Percentiles rank a stretch among this genome's conserved stretches.
Conservation (phyloP, 2,888 invertebrate species). For the Dione juno region DNA sequence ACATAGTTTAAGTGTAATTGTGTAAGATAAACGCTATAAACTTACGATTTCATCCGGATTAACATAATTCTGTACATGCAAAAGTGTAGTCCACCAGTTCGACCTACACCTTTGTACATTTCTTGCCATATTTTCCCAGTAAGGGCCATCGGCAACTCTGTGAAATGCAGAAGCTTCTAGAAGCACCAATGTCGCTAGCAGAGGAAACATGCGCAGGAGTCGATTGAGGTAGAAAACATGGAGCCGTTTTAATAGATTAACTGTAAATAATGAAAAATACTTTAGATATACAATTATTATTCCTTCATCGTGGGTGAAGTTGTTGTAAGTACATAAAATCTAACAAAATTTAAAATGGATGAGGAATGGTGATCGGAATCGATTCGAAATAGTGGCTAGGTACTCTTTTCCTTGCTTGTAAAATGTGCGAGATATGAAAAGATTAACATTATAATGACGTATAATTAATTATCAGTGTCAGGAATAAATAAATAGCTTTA, state of each 20-base stretch:
- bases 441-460: background rate
- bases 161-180: slow-evolving; percentile 62
- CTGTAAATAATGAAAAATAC: slow-evolving; percentile 54
- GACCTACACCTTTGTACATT: slow-evolving; percentile 51
- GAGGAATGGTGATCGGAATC: too few species aligned
- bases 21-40: background rate
- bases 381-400: too few species aligned
- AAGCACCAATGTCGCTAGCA: slow-evolving; percentile 59
- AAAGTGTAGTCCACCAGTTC: slow-evolving; percentile 56
- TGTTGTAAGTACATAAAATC: too few species aligned
- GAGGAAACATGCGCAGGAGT: slow-evolving; percentile 65
- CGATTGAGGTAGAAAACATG: slow-evolving; percentile 70
- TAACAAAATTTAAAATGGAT: background rate
- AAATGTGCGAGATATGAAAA: background rate
- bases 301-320: background rate
- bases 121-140: slow-evolving; percentile 52
- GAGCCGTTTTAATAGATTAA: slow-evolving; percentile 58
- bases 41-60: slow-evolving; percentile 46
- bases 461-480: background rate
- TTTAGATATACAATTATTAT: background rate
- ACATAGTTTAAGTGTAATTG: too few species aligned
- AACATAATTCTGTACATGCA: slow-evolving; percentile 54
- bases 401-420: too few species aligned
- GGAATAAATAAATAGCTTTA: background rate
- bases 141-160: slow-evolving; percentile 63